Base-by-base conservation (phyloP, 2,113 vertebrate genomes). In the Rana temporaria region DNA sequence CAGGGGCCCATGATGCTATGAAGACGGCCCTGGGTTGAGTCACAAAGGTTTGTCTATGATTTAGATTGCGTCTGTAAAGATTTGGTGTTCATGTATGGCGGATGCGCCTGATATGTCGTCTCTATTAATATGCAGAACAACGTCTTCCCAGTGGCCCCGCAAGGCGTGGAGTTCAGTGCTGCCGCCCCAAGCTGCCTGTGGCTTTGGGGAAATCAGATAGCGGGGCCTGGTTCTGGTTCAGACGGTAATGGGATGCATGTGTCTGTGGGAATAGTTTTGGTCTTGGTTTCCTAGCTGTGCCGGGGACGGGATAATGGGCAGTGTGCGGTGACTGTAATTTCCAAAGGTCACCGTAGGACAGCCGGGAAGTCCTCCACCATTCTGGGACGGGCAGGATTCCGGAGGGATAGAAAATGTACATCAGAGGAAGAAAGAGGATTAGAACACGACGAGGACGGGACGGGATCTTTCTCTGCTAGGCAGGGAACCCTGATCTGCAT, bases 181-280 rank as follows among this genome's bases (percentile, higher is more conserved):
- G 60, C 55, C 57, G 80, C 80, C 80, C 55, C 65, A 57, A 74
- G 69, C 59, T 82, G 80, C 26, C 42, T 82, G 80, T 82, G 80
- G 80, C 80, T 82, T 73, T 34, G 60, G 30, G 30, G 80, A 82
- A 62, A 82, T 75, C 80, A 82, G 70, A 82, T 82, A 82, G 69
- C 64, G 70, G 67, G 53, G 80, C 20, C 80, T 82, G 80, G 70
- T 71, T 75, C 26, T 74, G 42, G 59, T 65, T 81, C 70, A 66
- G 56, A 74, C 57, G 70, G 70, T 82, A 82, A 82, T 82, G 62
- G 62, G 80, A 74, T 82, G 80, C 80, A 82, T 67, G 71, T 82
- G 70, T 82, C 52, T 74, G 70, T 38, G 71, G 60, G 71, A 75
- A 82, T 75, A 75, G 42, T 75, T 82, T 82, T 64, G 70, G 80